Percentiles rank a stretch among this genome's conserved stretches.
phyloP scores from a whole-genome alignment of 2,113 vertebrate species.

The Rhegmatorhina hoffmannsi region DNA sequence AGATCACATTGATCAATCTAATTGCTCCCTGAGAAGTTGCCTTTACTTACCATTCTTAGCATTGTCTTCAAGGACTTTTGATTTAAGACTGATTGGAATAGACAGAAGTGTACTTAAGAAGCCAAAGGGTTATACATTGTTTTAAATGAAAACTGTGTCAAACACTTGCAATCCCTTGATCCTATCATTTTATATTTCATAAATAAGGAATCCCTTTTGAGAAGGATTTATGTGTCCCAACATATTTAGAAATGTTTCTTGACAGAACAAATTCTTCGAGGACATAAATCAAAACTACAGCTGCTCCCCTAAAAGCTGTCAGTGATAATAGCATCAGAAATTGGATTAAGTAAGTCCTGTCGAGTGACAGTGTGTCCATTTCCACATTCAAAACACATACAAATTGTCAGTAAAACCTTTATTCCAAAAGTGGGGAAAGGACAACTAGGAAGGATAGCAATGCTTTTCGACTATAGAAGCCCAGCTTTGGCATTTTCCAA shows the following conservation, averaged over 20 bases:
- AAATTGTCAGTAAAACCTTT: slow-evolving; percentile 8
- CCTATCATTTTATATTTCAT: slow-evolving; percentile 66
- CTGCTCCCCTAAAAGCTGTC: slow-evolving; percentile 73
- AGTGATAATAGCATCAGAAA: slow-evolving; percentile 71
- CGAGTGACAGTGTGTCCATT: slow-evolving; percentile 48
- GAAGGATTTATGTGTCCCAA: slow-evolving; percentile 59
- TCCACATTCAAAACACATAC: slow-evolving; percentile 63
- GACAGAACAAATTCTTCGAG: slow-evolving; percentile 74
- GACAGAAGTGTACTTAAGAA: slow-evolving; percentile 39
- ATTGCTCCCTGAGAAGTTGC: slow-evolving; percentile 30
- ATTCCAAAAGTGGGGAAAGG: neutral
- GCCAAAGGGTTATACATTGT: slow-evolving; percentile 45
- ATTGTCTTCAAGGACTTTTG: slow-evolving; percentile 34
- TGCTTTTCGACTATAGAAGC: neutral
- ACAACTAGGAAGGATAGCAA: neutral
- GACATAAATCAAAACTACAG: slow-evolving; percentile 73
- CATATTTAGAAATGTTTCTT: slow-evolving; percentile 65
- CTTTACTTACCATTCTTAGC: neutral
- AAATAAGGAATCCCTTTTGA: slow-evolving; percentile 65
- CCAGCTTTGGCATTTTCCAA: neutral
- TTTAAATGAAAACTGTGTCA: slow-evolving; percentile 66
- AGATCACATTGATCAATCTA: slow-evolving; percentile 33
- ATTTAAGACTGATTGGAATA: slow-evolving; percentile 51
- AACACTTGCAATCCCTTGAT: slow-evolving; percentile 51
- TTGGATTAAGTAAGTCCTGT: slow-evolving; percentile 66